Conservation (phyloP, 2,113 vertebrate species). For the Tretioscincus oriximinensis region DNA sequence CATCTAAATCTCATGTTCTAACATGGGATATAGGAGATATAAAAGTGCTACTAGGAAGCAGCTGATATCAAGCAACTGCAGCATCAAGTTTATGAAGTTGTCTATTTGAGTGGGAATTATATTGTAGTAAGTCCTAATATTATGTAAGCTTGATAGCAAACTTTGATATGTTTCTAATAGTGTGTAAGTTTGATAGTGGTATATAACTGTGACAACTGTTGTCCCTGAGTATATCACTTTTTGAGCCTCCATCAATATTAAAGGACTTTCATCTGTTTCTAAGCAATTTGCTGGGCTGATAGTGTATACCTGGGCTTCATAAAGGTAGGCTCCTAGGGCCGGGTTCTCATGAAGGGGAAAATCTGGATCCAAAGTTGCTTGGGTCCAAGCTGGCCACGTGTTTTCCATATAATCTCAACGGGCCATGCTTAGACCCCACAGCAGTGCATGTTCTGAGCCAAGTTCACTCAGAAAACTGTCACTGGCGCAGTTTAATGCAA, state of each 20-base stretch:
- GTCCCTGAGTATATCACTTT: not conserved
- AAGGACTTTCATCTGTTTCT: not conserved
- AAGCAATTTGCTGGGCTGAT: not conserved
- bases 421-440: too few relatives aligned
- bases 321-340: too few relatives aligned
- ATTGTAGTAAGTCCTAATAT: not conserved
- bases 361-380: too few relatives aligned
- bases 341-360: too few relatives aligned
- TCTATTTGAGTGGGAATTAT: not conserved
- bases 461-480: too few relatives aligned
- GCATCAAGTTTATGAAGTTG: not conserved
- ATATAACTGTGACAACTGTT: not conserved
- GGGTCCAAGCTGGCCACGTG: too few relatives aligned
- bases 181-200: not conserved
- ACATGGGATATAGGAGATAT: not conserved
- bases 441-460: too few relatives aligned
- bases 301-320: not conserved
- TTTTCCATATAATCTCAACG: too few relatives aligned
- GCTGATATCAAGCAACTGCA: too few relatives aligned
- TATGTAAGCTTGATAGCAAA: not conserved
- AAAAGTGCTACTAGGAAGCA: not conserved
- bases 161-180: not conserved
- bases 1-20: not conserved
- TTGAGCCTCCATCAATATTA: not conserved
- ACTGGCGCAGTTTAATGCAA: too few relatives aligned